Evolutionary conservation across 1,140 invertebrate genomes (phyloP), one percentile per base, ranked within the genome.

Genomic region (Drusus annulatus): DNA sequence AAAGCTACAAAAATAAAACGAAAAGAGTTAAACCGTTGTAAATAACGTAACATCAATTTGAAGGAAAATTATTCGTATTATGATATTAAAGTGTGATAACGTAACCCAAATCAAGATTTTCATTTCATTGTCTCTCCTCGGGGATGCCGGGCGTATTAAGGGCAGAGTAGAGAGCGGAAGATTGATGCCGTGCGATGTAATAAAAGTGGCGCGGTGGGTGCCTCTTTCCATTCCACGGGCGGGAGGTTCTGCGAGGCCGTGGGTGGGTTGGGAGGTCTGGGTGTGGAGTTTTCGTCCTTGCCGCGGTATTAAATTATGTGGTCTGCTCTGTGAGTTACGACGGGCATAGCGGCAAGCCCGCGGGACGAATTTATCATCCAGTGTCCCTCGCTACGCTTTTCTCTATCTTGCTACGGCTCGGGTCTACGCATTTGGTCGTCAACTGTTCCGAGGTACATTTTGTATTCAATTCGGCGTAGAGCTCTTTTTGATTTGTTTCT

Each of bases 361-460:
- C 75, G 80, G 80, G 80, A 81, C 63, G 28, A 7, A 81, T 81
- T 81, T 81, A 77, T 81, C 80, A 81, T 81, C 75, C 19, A 28
- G 36, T 62, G 50, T 36, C 74, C 63, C 74, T 50, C 21, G 71
- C 52, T 54, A 71, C 68, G 28, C 68, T 51, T 69, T 36, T 36
- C 65, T 51, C 45, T 69, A 69, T 36, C 31, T 51, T 36, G 31
- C n/a, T n/a, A n/a, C 8, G 25, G n/a, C 65, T 13, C n/a, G 31
- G 36, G 15, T 7, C 5, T 28, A 63, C 60, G 60, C 60, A 28
- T 25, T 23, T 63, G 60, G 23, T 63, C 60, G 60, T 25, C 60
- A 63, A 63, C 60, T 23, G 23, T 63, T 63, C 23, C 17, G 23
- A 16, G 23, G 23, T 56, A 63, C 23, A 56, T 56, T 56, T 56